Conservation (phyloP, 2,113 vertebrate species). For the Corythornis madagascariensis region DNA sequence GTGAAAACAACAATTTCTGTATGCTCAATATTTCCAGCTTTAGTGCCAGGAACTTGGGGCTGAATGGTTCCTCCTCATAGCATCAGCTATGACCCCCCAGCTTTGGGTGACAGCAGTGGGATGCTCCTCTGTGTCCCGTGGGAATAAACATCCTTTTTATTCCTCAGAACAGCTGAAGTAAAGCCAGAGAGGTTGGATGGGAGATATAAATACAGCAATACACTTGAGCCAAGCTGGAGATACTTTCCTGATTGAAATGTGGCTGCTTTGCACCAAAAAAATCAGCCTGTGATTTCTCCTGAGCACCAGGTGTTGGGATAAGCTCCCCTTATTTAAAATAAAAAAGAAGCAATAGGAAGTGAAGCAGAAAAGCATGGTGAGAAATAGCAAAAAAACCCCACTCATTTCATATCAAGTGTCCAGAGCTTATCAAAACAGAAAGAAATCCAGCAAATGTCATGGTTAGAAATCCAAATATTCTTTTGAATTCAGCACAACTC, state of each 20-base stretch:
- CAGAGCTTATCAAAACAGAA: background rate
- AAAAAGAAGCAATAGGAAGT: background rate
- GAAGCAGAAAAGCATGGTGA: background rate
- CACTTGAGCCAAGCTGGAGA: accelerated
- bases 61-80: accelerated
- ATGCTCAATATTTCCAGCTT: background rate
- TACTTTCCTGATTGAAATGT: background rate
- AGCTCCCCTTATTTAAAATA: background rate
- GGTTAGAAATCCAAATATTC: background rate
- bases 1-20: too few relatives aligned
- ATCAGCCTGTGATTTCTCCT: background rate
- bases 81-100: accelerated
- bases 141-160: background rate
- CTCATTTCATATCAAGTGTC: background rate
- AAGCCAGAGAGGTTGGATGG: background rate
- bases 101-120: background rate
- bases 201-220: background rate
- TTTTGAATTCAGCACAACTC: background rate
- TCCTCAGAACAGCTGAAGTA: background rate
- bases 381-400: background rate
- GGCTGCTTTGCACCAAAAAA: background rate
- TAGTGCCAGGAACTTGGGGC: background rate
- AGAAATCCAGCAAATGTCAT: background rate
- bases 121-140: background rate
- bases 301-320: background rate